phyloP scores from a whole-genome alignment of 92 coral and sea anemone species.

The Epizoanthus fatuus region DNA sequence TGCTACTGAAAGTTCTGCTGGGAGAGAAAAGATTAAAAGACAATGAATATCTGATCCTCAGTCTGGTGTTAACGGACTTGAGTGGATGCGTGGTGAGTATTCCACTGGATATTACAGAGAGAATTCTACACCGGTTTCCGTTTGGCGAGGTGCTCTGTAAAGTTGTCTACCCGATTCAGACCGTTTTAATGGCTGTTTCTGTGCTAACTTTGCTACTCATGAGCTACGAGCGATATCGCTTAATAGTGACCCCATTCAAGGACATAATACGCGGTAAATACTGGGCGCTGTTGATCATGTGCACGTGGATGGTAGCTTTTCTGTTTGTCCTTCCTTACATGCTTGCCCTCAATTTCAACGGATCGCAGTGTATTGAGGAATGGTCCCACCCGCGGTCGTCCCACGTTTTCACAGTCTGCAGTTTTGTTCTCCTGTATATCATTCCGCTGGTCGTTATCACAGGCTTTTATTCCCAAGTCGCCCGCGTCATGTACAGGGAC shows the following conservation, averaged over 20 bases:
- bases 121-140: conserved; percentile 64
- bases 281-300: conserved; percentile 57
- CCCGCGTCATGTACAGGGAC: conserved; percentile 71
- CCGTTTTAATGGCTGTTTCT: conserved; percentile 71
- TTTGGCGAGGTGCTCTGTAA: conserved; percentile 75
- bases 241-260: conserved; percentile 83
- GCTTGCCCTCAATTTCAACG: conserved; percentile 48
- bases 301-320: conserved; percentile 66
- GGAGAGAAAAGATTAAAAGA: conserved; percentile 48
- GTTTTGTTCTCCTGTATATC: conserved; percentile 57
- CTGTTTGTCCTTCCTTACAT: conserved; percentile 70
- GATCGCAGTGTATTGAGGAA: conserved; percentile 51
- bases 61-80: conserved; percentile 55
- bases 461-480: conserved; percentile 56
- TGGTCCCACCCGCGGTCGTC: conserved; percentile 64
- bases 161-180: conserved; percentile 78
- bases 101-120: conserved; percentile 79
- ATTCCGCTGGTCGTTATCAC: conserved; percentile 66
- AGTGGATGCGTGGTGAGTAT: conserved; percentile 57
- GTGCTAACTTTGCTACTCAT: conserved; percentile 73
- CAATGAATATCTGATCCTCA: conserved; percentile 63
- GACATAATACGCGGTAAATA: conserved; percentile 44
- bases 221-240: conserved; percentile 78
- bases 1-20: conserved; percentile 34
- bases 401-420: conserved; percentile 62